Evolutionary conservation across 2,113 vertebrate species (phyloP).

Genomic region (Cryptoleucopteryx plumbea): DNA sequence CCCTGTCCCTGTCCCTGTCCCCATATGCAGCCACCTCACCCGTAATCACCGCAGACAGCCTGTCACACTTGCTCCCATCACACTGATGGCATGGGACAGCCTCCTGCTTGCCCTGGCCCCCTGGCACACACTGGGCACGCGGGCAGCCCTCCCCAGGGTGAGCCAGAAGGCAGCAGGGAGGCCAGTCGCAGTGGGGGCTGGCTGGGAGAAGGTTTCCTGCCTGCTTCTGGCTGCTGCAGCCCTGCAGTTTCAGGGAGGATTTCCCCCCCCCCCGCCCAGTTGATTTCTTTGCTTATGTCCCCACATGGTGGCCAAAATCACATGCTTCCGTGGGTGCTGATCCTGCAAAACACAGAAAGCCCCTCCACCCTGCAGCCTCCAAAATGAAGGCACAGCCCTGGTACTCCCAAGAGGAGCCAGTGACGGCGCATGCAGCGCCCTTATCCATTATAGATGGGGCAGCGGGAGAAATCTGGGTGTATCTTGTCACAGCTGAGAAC

Average conservation of each 20-base stretch:
- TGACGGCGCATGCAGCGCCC: rapidly evolving
- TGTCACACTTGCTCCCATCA: not conserved
- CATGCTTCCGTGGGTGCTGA: not conserved
- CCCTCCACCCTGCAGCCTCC: not conserved
- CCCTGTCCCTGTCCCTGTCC: not conserved
- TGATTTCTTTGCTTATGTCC: not conserved
- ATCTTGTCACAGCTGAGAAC: not conserved
- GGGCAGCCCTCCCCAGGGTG: not conserved
- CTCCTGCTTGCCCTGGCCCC: not conserved
- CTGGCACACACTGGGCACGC: rapidly evolving
- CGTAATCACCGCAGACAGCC: not conserved
- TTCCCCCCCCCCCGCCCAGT: rapidly evolving
- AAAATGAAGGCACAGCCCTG: not conserved
- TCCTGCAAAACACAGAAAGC: not conserved
- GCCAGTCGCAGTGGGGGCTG: not conserved
- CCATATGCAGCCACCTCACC: not conserved
- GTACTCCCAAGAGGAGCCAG: not conserved
- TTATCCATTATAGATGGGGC: not conserved
- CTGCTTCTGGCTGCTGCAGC: not conserved
- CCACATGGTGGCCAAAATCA: not conserved
- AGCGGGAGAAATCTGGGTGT: not conserved
- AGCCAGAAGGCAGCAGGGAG: not conserved
- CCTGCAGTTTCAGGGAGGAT: not conserved
- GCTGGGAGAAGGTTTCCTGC: not conserved
- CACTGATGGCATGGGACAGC: not conserved